Evolutionary conservation across 2,113 vertebrate species (phyloP).

Genomic region (Calyptomena viridis): DNA sequence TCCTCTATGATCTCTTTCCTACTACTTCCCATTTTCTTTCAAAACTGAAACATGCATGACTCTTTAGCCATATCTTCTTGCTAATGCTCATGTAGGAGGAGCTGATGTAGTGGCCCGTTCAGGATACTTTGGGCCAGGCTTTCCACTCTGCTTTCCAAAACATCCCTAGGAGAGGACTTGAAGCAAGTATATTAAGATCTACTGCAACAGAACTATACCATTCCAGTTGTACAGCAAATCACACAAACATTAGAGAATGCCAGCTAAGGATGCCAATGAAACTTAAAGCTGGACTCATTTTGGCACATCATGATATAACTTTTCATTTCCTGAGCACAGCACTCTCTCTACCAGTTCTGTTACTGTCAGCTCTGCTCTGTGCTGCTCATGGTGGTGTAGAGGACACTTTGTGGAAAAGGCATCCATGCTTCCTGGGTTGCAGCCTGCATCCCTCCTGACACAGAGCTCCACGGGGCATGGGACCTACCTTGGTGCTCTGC

Average conservation of each 20-base stretch:
- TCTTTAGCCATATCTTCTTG: not conserved
- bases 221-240: not conserved
- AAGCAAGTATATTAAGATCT: not conserved
- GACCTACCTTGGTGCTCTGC: not conserved
- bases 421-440: not conserved
- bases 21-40: not conserved
- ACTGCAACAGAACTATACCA: not conserved
- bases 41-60: not conserved
- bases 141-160: not conserved
- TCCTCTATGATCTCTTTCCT: not conserved
- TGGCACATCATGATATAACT: not conserved
- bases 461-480: fast-evolving
- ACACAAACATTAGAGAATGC: not conserved
- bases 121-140: not conserved
- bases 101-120: not conserved
- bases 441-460: fast-evolving
- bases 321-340: not conserved
- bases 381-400: fast-evolving
- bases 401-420: fast-evolving
- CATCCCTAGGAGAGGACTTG: not conserved
- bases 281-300: not conserved
- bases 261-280: fast-evolving
- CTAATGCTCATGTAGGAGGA: not conserved
- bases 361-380: not conserved
- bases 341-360: not conserved